Evolutionary conservation across 2,888 invertebrate genomes (phyloP), one percentile per base, ranked within the genome.

Genomic region (Lasioglossum vierecki): DNA sequence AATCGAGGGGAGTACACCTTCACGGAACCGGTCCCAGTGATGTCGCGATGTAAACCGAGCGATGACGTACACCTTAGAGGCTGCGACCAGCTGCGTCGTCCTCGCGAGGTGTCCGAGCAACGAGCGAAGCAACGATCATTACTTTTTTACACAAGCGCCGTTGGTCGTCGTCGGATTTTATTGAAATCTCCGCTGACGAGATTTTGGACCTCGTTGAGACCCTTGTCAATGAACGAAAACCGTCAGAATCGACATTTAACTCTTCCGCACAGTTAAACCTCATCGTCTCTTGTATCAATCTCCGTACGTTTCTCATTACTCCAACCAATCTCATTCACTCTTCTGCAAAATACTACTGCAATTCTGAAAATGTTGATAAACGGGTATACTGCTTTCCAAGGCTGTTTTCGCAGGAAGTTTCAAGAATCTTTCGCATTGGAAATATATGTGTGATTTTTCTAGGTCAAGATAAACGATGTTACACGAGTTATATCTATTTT

Each of bases 11-110:
- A 18, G 46, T 6, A 72, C 35, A 35, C 73, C 73, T 73, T 49
- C 73, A 5, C 22, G 49, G 49, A 73, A 46, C 91, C 90, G 91
- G 87, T 91, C 90, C 84, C 77, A 80, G 84, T 81, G 90, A 91
- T 83, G 88, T 82, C 85, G 79, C 85, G 87, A 83, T 88, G 89
- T 91, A 93, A 92, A 93, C 90, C 88, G 86, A 89, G 92, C 92
- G 93, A 92, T 94, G 93, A 94, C 93, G 93, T 91, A 89, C 89
- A 46, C 88, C 83, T 60, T 79, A 76, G 80, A 82, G 82, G 75
- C 72, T 81, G 86, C 85, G 76, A 84, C 83, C 76, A 76, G 70
- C 75, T 46, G 72, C 57, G 41, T 44, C 79, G 66, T 80, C 76
- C 35, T 68, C 71, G 35, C 68, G 78, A 79, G 68, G 63, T 79